Evolutionary conservation across 2,113 vertebrate species (phyloP), one percentile per base, ranked within the genome.

Genomic region (Dolichotis patagonum): DNA sequence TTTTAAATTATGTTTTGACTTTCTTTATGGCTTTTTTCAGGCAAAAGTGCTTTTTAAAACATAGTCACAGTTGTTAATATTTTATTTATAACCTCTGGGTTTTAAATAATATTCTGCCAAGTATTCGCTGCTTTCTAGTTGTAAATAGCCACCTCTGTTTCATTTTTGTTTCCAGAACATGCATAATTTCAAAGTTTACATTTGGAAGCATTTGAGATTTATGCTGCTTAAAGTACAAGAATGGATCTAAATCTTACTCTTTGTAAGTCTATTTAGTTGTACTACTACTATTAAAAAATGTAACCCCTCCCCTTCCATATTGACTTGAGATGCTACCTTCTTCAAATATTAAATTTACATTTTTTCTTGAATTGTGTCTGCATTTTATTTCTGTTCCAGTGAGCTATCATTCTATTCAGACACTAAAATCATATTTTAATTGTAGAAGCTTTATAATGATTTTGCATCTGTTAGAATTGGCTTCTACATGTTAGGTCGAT

Each of bases 231-330:
- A 56, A 43, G 65, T 58, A 11, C 87, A 32, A 87, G 46, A 95
- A 90, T 54, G 4, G 62, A 69, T 84, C 28, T 87, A 85, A 89
- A 46, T 92, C 54, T 89, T 91, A 63, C 56, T 88, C 84, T 92
- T 81, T 26, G 35, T 89, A 82, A 62, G n/a, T 28, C 8, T 86
- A n/a, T 82, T 41, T 52, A 77, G 28, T 85, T 94, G 49, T 87
- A 46, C 26, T 7, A 52, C 62, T 43, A n/a, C 13, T 43, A 56
- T 77, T 58, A 88, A 90, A 93, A 92, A 86, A 82, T 75, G 49
- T 69, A 78, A 54, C 7, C 20, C 8, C 20, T 43, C 10, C 32
- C 52, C 71, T 38, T 46, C 30, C 32, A 52, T 85, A 20, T 13
- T 77, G 80, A 85, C 81, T 81, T 35, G 38, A 89, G 73, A 69